Conservation (phyloP, 2,113 vertebrate genomes). For the Etheostoma spectabile region DNA sequence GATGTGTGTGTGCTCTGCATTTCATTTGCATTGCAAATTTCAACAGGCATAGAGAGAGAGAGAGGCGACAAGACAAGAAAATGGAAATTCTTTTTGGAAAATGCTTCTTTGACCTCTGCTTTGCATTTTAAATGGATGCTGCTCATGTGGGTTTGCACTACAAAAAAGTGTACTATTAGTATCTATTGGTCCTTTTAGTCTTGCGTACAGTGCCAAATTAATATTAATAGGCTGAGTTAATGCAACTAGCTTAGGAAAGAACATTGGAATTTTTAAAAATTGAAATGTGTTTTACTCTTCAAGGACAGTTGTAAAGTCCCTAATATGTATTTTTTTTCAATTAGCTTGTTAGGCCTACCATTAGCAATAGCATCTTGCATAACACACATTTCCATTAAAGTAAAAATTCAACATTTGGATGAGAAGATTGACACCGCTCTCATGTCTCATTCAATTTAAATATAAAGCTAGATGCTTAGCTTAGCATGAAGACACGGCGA, state of each 20-base stretch:
- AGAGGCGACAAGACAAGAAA: not conserved
- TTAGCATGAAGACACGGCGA: not conserved
- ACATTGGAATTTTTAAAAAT: no score
- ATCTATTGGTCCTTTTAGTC: no score
- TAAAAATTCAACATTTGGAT: not conserved
- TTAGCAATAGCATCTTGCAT: no score
- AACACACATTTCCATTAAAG: no score
- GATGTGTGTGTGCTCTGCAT: constrained; percentile 1
- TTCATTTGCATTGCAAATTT: constrained; percentile 50
- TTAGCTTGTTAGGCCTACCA: no score
- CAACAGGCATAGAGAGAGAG: not conserved
- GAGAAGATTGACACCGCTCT: no score
- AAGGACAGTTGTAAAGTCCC: no score
- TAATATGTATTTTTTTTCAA: no score
- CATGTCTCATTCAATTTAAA: not conserved
- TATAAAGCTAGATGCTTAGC: not conserved
- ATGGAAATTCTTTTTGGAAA: not conserved
- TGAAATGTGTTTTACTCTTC: no score
- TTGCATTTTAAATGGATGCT: constrained; percentile 10
- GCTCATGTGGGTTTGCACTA: not conserved
- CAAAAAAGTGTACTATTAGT: not conserved
- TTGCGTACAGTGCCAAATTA: not conserved
- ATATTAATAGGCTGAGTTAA: not conserved
- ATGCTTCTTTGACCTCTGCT: constrained; percentile 14
- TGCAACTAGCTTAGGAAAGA: not conserved